phyloP scores from a whole-genome alignment of 2,888 invertebrate genomes.

The Scaptomyza tumidula region DNA sequence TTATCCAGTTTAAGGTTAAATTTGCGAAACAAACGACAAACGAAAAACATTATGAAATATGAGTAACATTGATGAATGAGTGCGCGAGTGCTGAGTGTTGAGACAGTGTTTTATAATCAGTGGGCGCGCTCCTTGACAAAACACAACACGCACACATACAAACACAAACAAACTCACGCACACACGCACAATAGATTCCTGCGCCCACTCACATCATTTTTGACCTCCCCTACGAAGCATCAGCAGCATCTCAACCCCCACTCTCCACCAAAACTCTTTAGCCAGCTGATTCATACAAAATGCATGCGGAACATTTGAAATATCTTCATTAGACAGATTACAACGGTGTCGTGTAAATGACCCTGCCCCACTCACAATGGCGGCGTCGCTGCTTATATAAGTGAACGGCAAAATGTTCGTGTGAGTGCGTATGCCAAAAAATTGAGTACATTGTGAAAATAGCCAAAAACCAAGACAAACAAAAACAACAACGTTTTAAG shows the following conservation, averaged over 20 bases:
- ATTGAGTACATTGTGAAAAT: constrained; percentile 67
- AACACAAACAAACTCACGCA: constrained; percentile 8
- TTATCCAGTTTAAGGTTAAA: constrained; percentile 60
- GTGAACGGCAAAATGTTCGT: constrained; percentile 47
- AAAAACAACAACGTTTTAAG: constrained; percentile 62
- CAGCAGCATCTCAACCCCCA: constrained; percentile 6
- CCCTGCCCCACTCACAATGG: constrained; percentile 71
- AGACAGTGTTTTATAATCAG: constrained; percentile 75
- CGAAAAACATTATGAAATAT: constrained; percentile 65
- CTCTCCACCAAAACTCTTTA: neutral
- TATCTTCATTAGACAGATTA: constrained; percentile 29
- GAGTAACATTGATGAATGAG: constrained; percentile 58
- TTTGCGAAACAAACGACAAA: constrained; percentile 29
- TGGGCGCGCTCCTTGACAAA: constrained; percentile 38
- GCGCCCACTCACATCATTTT: constrained; percentile 69
- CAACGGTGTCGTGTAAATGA: constrained; percentile 74
- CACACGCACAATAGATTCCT: constrained; percentile 26
- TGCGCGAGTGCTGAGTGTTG: constrained; percentile 46
- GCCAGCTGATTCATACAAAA: constrained; percentile 72
- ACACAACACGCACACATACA: constrained; percentile 26
- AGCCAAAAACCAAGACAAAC: constrained; percentile 43
- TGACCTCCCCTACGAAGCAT: constrained; percentile 71
- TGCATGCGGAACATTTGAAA: constrained; percentile 53
- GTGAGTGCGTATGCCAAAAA: constrained; percentile 67
- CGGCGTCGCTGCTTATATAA: constrained; percentile 66